Evolutionary conservation across 2,888 invertebrate species (phyloP).

Genomic region (Strigamia crassipes): DNA sequence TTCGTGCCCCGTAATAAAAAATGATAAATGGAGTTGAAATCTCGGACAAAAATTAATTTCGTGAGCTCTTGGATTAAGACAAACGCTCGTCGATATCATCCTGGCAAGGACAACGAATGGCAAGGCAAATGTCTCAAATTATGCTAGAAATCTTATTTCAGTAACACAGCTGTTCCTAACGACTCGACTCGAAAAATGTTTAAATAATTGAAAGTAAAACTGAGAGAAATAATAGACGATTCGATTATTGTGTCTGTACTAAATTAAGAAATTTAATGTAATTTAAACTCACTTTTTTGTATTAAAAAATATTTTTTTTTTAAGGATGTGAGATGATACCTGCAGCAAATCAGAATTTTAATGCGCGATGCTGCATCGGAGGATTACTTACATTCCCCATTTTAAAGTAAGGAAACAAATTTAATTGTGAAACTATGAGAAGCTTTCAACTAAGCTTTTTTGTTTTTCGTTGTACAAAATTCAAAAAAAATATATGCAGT

Average conservation of each 20-base stretch:
- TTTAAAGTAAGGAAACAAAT: too few species aligned
- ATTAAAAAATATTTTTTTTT: too few species aligned
- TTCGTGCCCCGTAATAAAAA: conserved; percentile 17
- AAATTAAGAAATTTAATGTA: too few species aligned
- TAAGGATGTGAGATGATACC: not conserved
- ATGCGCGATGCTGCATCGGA: too few species aligned
- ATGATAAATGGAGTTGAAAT: conserved; percentile 26
- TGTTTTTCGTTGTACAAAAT: too few species aligned
- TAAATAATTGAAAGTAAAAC: not conserved
- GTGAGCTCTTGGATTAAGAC: conserved; percentile 20
- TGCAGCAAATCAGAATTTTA: not conserved
- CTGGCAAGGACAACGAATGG: not conserved
- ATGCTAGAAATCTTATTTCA: conserved; percentile 8
- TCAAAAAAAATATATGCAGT: too few species aligned
- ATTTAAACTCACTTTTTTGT: too few species aligned
- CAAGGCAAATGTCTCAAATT: not conserved
- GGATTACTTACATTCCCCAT: too few species aligned
- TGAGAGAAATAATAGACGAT: not conserved
- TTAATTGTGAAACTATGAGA: too few species aligned
- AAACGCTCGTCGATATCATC: conserved; percentile 20
- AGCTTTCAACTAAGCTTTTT: too few species aligned
- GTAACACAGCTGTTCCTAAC: not conserved
- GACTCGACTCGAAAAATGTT: conserved; percentile 1
- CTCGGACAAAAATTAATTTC: conserved; percentile 11
- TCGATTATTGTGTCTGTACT: too few species aligned